Evolutionary conservation across 2,888 invertebrate genomes (phyloP), one percentile per base, ranked within the genome.

Genomic region (Drosophila nr. fundita): DNA sequence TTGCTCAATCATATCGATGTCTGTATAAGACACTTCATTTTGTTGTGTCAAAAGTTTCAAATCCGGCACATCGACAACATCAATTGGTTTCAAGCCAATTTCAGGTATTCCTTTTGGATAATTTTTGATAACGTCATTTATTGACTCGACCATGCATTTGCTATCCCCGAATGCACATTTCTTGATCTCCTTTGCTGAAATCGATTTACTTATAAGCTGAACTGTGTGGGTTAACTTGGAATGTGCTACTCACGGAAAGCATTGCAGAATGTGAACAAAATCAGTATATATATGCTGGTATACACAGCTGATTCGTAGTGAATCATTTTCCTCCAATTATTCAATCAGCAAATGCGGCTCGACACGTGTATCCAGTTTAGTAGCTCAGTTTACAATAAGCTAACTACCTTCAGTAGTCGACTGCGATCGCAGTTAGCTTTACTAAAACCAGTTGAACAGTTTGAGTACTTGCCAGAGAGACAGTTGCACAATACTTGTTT

Each of bases 111-210:
- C 83, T 18, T 70, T 76, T 0, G 72, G 68, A 74, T 69, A 82
- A 4, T 59, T 49, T 4, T 55, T 68, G 8, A 83, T 83, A 10
- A 73, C 29, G 4, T 57, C 30, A n/a, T 84, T 83, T 27, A 80
- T 76, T 1, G 77, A 61, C 10, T 64, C 24, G 2, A 68, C 58
- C 10, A 83, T 34, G 36, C 79, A 84, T 15, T 75, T 32, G 1
- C 63, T 54, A n/a, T 70, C 76, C 0, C 76, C 79, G 42, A 65
- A 83, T 10, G n/a, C 74, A 5, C 83, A 83, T 59, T 63, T 83
- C 11, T 50, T n/a, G 8, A 83, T 63, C 4, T 71, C 73, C 38
- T 68, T 48, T 11, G 83, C 83, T 83, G 49, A 0, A 8, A 30
- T 36, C 30, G 1, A 6, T 15, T 27, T 27, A 11, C 11, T n/a